Evolutionary conservation across 1,140 invertebrate genomes (phyloP), one percentile per base, ranked within the genome.

Genomic region (Lucilia sericata): DNA sequence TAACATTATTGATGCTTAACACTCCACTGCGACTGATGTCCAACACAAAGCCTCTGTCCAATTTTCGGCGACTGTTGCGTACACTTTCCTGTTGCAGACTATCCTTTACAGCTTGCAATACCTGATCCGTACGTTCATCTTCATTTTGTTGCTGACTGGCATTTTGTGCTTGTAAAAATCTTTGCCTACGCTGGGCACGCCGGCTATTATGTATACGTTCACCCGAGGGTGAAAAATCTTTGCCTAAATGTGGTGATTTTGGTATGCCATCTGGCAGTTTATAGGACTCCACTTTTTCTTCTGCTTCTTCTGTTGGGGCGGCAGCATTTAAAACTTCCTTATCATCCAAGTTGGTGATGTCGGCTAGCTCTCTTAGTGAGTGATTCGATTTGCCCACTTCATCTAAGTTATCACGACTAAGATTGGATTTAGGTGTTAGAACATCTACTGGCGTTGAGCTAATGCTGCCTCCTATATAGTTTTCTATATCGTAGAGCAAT

Each of bases 401-500:
- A 51, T 86, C 83, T 13, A 91, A 70, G 78, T 89, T 88, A 34
- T 91, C 88, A 25, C 88, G 84, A 65, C 90, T 91, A 47, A 87
- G 86, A 74, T 89, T 87, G 2, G 90, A 87, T 83, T 88, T 90
- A 36, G 90, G 89, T 36, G 90, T 90, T 36, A 89, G 19, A 21
- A 88, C 85, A 30, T 88, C 90, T 81, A 91, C 90, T 9, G 90
- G 89, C 9, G 85, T 90, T 87, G 36, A 87, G 83, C 60, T 90
- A 85, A 85, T 81, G 55, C 83, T 85, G 10, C 87, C 88, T 21
- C 94, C 93, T 47, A 92, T 92, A 89, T 95, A 97, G 88, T 95
- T 94, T 85, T 93, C 92, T 49, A 97, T 95, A 87, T 97, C 96
- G 74, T 94, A 94, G n/a, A 90, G 75, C 9, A 96, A 91, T 86